Percentiles rank a stretch among this genome's conserved stretches.
Evolutionary conservation across 1,140 invertebrate species (phyloP).

Genomic region (Drosophila sturtevanti): DNA sequence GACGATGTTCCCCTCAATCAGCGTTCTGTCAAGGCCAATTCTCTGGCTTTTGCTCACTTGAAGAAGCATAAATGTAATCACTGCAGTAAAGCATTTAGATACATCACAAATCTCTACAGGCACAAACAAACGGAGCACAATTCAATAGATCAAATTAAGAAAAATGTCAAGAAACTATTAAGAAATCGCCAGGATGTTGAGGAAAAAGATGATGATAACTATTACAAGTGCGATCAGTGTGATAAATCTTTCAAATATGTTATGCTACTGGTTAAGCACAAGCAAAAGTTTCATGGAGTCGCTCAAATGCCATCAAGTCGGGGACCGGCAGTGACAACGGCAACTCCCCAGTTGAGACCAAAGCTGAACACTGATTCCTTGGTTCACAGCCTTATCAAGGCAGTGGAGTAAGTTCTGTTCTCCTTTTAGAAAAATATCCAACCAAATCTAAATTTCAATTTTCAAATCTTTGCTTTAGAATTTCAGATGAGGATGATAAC

Average conservation of each 20-base stretch:
- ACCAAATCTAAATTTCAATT: background rate
- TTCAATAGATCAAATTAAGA: background rate
- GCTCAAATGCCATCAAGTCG: conserved; percentile 25
- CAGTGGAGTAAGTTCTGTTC: conserved; percentile 50
- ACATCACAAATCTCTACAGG: conserved; percentile 56
- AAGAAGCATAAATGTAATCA: conserved; percentile 47
- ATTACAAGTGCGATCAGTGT: conserved; percentile 68
- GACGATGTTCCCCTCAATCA: conserved; percentile 58
- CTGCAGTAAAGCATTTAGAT: conserved; percentile 53
- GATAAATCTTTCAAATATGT: conserved; percentile 64
- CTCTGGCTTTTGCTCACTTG: background rate
- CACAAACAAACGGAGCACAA: conserved; percentile 50
- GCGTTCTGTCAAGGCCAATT: conserved; percentile 8
- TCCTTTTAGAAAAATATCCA: too few relatives aligned
- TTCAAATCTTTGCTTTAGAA: conserved; percentile 16
- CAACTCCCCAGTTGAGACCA: conserved; percentile 1
- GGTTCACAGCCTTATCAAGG: conserved; percentile 60
- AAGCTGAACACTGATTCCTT: conserved; percentile 42
- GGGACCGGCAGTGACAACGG: background rate
- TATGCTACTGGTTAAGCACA: conserved; percentile 56
- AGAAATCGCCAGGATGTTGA: background rate
- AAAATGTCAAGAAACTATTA: background rate
- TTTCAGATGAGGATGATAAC: conserved; percentile 58
- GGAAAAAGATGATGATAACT: conserved; percentile 42
- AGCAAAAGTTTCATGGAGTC: conserved; percentile 44